Percentiles rank a stretch among this genome's conserved stretches.
Evolutionary conservation across 1,140 invertebrate species (phyloP).

Genomic region (Formica exsecta): DNA sequence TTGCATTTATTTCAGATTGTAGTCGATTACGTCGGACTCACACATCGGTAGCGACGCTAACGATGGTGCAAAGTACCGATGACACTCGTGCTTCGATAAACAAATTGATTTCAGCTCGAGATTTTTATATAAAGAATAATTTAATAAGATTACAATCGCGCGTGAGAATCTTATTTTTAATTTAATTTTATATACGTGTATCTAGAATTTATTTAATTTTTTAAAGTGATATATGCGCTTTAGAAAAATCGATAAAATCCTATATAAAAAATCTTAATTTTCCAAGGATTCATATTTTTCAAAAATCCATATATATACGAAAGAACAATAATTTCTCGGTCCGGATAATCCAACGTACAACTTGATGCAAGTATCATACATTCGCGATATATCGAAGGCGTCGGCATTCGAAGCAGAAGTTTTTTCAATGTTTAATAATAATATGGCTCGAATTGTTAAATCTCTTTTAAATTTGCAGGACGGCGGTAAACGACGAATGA

Average conservation of each 20-base stretch:
- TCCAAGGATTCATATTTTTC: background rate
- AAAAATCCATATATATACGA: background rate
- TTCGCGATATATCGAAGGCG: background rate
- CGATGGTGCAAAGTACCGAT: background rate
- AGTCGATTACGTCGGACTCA: constrained; percentile 1
- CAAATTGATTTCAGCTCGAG: background rate
- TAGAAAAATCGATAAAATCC: background rate
- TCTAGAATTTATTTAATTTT: too few relatives aligned
- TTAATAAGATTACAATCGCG: background rate
- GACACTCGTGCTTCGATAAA: background rate
- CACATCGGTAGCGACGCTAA: background rate
- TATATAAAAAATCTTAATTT: background rate
- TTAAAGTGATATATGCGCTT: too few relatives aligned
- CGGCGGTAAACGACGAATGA: constrained; percentile 11
- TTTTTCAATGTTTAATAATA: background rate
- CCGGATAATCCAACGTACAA: too few relatives aligned
- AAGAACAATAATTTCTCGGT: background rate
- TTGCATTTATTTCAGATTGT: constrained; percentile 21
- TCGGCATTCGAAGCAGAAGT: background rate
- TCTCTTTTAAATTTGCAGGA: background rate
- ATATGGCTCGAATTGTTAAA: background rate
- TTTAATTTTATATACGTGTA: too few relatives aligned
- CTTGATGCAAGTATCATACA: background rate
- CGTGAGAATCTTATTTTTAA: too few relatives aligned
- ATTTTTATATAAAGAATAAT: background rate